A percentile compares a stretch with the other conserved stretches of the same genome.
Conservation (phyloP, 2,888 invertebrate genomes). For the Desoria tigrina region DNA sequence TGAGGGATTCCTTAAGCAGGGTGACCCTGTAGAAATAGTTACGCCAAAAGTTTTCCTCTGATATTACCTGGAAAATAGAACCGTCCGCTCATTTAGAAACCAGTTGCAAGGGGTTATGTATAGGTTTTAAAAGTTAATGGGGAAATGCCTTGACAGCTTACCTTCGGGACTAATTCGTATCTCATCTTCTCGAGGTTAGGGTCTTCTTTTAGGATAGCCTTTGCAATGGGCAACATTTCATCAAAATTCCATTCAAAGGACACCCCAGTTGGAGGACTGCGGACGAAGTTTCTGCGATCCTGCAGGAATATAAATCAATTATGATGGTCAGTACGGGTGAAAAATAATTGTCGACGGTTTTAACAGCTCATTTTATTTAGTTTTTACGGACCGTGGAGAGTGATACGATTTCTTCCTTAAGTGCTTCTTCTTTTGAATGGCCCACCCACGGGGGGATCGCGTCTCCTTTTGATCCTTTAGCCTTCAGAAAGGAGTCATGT, state of each 20-base stretch:
- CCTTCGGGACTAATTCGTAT: constrained; percentile 98
- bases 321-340: too few relatives aligned
- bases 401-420: constrained; percentile 93
- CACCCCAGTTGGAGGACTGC: constrained; percentile 92
- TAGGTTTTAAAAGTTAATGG: too few relatives aligned
- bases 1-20: constrained; percentile 89
- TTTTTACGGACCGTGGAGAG: constrained; percentile 73
- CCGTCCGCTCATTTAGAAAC: background rate
- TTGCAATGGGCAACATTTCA: constrained; percentile 86
- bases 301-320: too few relatives aligned
- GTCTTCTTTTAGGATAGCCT: constrained; percentile 92
- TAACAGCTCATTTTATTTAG: too few relatives aligned
- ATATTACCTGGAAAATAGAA: constrained; percentile 62
- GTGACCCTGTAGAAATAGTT: constrained; percentile 99
- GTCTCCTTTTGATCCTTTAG: constrained; percentile 70
- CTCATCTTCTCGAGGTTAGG: constrained; percentile 96
- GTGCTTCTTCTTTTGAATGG: constrained; percentile 86
- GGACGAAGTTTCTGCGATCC: constrained; percentile 96
- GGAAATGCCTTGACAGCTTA: too few relatives aligned
- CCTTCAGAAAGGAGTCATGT: constrained; percentile 91
- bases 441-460: constrained; percentile 92
- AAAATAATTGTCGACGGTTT: too few relatives aligned
- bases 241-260: constrained; percentile 95
- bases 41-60: constrained; percentile 98
- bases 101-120: too few relatives aligned